Evolutionary conservation across 2,797 vertebrate species (phyloP).

Genomic region (Neopelma chrysocephalum): DNA sequence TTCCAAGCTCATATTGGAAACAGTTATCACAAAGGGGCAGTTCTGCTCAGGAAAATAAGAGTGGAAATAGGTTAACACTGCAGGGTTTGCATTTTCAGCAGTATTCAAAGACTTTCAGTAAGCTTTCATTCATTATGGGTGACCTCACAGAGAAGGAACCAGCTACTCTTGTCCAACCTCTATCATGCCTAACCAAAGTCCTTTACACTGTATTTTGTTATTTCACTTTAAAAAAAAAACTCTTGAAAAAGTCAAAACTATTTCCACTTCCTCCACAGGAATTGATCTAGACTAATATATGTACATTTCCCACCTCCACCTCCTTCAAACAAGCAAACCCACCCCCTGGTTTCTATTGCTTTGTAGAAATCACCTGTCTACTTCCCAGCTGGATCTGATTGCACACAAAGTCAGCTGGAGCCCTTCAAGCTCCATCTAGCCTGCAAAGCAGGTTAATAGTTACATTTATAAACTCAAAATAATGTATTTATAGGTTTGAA

Average conservation of each 20-base stretch:
- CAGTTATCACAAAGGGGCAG: neutral
- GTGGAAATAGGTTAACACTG: neutral
- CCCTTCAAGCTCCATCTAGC: neutral
- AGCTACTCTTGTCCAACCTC: neutral
- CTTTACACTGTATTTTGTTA: neutral
- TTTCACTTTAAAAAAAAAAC: neutral
- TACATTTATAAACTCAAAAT: neutral
- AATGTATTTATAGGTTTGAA: neutral
- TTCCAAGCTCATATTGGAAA: neutral
- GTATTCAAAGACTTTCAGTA: neutral
- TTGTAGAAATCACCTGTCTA: neutral
- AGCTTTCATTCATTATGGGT: neutral
- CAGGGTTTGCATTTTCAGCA: neutral
- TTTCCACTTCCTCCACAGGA: accelerated
- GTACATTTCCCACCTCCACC: accelerated
- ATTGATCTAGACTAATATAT: neutral
- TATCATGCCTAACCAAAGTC: accelerated
- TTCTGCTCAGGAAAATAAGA: neutral
- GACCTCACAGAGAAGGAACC: neutral
- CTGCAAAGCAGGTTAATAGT: neutral
- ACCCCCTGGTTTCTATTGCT: accelerated
- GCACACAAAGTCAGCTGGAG: neutral
- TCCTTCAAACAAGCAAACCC: neutral
- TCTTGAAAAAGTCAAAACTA: accelerated
- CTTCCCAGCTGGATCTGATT: neutral